Base-by-base conservation (phyloP, 2,797 vertebrate genomes). In the Austrolebias charrua region DNA sequence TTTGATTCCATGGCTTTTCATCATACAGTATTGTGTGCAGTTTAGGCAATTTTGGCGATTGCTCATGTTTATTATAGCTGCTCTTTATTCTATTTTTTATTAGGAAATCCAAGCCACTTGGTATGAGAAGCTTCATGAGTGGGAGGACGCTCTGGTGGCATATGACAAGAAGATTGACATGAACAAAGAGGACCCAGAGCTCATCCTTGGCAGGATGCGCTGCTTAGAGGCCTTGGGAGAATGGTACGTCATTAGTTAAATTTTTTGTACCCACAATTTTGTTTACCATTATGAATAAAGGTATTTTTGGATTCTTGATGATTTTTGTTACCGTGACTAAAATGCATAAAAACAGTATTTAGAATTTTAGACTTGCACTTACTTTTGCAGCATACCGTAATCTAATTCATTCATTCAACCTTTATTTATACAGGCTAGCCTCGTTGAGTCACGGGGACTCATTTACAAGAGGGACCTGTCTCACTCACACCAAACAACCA, bases 71-170 rank as follows among this genome's bases (percentile, higher is more conserved):
- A 3, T 69, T 68, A 60, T 4, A 42, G 48, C 15, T 11, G 4
- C 67, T 16, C 51, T 4, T 18, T 38, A 1, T 43, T 8, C 38
- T 49, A 50, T 29, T 48, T 38, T 50, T 43, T 49, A 19, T 20
- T 55, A 99, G 98, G 98, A 99, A 93, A 99, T 99, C 89, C 98
- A 99, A 84, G 98, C 97, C 64, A 99, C 97, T 40, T 99, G 98
- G 97, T 99, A 99, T 35, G 98, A 99, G 90, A 99, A 99, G 60
- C 93, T 99, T 1, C 98, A 99, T 0, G 98, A 99, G 72, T 99
- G 97, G 98, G 98, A 99, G 73, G 98, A 99, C 68, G 98, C 98
- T 7, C 86, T 99, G 45, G 94, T 95, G 12, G 95, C 98, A 29
- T 99, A 99, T 1, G 96, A 98, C 82, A 98, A 98, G 89, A 99